Percentiles rank a stretch among this genome's conserved stretches.
Conservation (phyloP, 1,140 invertebrate genomes). For the Neuroterus valhalla region DNA sequence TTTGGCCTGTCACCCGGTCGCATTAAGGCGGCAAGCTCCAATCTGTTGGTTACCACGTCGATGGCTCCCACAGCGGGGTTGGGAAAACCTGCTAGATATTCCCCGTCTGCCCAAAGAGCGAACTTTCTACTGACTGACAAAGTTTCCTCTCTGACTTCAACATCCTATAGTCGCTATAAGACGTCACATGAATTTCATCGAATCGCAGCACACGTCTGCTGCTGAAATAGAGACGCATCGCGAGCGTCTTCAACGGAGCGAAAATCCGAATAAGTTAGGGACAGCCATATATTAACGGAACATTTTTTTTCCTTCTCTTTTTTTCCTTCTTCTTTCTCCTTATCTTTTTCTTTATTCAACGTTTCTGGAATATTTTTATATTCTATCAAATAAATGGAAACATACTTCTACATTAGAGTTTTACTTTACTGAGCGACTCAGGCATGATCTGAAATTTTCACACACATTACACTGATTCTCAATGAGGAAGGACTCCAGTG, state of each 20-base stretch:
- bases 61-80: slow-evolving; percentile 59
- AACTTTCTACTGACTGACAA: slow-evolving; percentile 57
- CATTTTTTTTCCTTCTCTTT: too few species aligned
- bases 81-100: slow-evolving; percentile 52
- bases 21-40: slow-evolving; percentile 72
- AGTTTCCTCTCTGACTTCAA: slow-evolving; percentile 44
- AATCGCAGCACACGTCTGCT: slow-evolving; percentile 47
- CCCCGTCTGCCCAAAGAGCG: slow-evolving; percentile 46
- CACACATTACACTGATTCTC: too few species aligned
- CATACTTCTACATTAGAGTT: neutral
- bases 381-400: neutral
- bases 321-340: too few species aligned
- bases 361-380: neutral
- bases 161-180: slow-evolving; percentile 38
- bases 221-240: slow-evolving; percentile 40
- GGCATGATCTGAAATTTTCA: too few species aligned
- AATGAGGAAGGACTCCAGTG: too few species aligned
- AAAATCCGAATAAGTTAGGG: neutral
- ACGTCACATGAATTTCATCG: slow-evolving; percentile 54
- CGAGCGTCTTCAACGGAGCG: slow-evolving; percentile 40
- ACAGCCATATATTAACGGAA: neutral
- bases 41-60: slow-evolving; percentile 70
- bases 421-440: too few species aligned
- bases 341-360: neutral
- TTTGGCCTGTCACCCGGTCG: slow-evolving; percentile 70